Percentiles rank a stretch among this genome's conserved stretches.
Evolutionary conservation across 2,113 vertebrate genomes (phyloP).

Genomic region (Microcebus jonahi): DNA sequence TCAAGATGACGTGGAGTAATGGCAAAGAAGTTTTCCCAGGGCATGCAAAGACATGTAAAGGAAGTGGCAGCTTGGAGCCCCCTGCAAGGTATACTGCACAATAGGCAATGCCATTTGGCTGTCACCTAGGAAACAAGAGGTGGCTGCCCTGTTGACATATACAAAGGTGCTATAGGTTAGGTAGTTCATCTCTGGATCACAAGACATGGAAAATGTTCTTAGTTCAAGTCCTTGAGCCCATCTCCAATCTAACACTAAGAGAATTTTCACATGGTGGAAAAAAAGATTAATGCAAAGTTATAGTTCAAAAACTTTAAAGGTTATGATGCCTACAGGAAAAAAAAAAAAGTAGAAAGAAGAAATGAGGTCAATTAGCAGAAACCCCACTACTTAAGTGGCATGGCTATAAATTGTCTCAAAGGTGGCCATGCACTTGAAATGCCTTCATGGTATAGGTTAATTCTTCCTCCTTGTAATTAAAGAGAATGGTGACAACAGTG

Average conservation of each 20-base stretch:
- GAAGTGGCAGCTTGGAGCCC: slow-evolving; percentile 35
- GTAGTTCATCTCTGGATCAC: neutral
- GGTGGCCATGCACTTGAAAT: slow-evolving; percentile 16
- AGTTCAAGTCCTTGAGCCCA: neutral
- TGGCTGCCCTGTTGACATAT: neutral
- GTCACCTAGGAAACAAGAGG: neutral
- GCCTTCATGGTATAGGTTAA: slow-evolving; percentile 9
- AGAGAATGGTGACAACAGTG: neutral
- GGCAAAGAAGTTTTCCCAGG: slow-evolving; percentile 23
- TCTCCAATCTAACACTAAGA: too few species aligned
- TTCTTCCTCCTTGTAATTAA: slow-evolving; percentile 60
- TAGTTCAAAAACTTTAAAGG: slow-evolving; percentile 25
- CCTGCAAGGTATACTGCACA: neutral
- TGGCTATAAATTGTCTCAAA: slow-evolving; percentile 48
- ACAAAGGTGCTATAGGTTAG: neutral
- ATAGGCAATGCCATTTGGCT: neutral
- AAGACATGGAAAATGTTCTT: neutral
- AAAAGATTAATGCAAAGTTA: neutral
- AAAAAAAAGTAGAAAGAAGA: neutral
- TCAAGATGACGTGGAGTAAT: accelerated
- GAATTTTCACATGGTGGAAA: neutral
- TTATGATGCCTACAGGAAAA: neutral
- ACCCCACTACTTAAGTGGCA: neutral
- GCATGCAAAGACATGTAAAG: neutral
- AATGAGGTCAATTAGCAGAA: slow-evolving; percentile 50